These are phyloP conservation scores for Aphelenchoides fujianensis DNA, from an alignment of 1,140 invertebrate genomes.

Conservation along the genomic window DNA sequence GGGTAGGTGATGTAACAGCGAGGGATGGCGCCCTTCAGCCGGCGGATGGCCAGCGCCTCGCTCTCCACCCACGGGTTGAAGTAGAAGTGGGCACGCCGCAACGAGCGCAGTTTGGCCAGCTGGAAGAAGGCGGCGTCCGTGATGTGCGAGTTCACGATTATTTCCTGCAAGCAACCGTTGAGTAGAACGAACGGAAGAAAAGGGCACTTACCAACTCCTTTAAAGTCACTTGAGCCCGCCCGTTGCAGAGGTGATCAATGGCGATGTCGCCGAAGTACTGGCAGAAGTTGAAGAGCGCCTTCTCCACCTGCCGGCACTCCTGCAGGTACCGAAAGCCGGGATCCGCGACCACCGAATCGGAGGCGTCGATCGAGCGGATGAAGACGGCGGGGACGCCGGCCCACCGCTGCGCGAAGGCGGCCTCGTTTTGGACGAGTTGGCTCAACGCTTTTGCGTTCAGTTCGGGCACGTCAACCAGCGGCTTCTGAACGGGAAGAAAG, in stretches of 20 bases:
- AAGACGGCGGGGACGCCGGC: slow-evolving; percentile 40
- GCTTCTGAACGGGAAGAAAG: slow-evolving; percentile 14
- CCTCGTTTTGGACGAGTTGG: not conserved
- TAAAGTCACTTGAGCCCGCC: slow-evolving; percentile 41
- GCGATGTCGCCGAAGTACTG: slow-evolving; percentile 57
- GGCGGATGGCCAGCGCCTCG: not conserved
- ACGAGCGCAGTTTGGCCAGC: slow-evolving; percentile 39
- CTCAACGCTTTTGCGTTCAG: slow-evolving; percentile 14
- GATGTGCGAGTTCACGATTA: slow-evolving; percentile 49
- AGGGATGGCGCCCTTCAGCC: slow-evolving; percentile 13
- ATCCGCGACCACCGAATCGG: slow-evolving; percentile 55
- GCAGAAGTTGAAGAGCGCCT: slow-evolving; percentile 57
- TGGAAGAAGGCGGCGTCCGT: slow-evolving; percentile 43
- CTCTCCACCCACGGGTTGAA: slow-evolving; percentile 30
- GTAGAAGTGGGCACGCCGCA: slow-evolving; percentile 39
- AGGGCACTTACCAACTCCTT: slow-evolving; percentile 45
- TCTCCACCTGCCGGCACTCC: slow-evolving; percentile 45
- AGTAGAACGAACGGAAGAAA: not conserved
- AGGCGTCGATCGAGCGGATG: slow-evolving; percentile 50
- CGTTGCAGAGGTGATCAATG: slow-evolving; percentile 42
- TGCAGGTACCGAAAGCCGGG: slow-evolving; percentile 55
- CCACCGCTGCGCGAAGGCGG: slow-evolving; percentile 33
- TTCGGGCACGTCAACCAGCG: slow-evolving; percentile 10
- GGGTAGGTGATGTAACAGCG: slow-evolving; percentile 24
- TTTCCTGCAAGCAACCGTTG: slow-evolving; percentile 45